Evolutionary conservation across 35 echinoderm and acorn worm genomes (phyloP).

Genomic region (Heliocidaris tuberculata): DNA sequence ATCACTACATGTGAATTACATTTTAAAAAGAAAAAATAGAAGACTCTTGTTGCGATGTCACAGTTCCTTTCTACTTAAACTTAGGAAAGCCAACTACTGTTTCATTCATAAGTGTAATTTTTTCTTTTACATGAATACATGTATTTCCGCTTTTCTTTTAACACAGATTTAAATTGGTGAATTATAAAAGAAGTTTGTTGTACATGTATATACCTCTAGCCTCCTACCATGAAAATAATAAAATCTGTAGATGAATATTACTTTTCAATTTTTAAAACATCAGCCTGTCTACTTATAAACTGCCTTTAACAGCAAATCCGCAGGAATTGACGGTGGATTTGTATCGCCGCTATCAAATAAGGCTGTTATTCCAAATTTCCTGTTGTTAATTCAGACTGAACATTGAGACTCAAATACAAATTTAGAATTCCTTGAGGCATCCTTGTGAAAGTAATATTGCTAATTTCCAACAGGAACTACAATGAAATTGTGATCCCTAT

Average conservation of each 20-base stretch:
- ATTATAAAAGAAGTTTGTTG: too few relatives aligned
- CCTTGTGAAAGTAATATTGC: conserved; percentile 10
- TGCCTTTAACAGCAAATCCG: conserved; percentile 2
- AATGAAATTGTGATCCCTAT: not conserved
- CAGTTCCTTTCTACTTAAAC: too few relatives aligned
- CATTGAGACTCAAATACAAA: not conserved
- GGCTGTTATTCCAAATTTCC: conserved; percentile 9
- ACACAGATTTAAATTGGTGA: too few relatives aligned
- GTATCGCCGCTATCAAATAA: not conserved
- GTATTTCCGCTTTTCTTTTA: too few relatives aligned
- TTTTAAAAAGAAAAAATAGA: too few relatives aligned
- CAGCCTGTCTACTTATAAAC: not conserved
- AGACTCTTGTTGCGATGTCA: too few relatives aligned
- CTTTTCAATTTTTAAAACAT: not conserved
- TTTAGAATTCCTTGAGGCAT: conserved; percentile 1
- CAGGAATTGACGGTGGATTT: not conserved
- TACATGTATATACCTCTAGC: too few relatives aligned
- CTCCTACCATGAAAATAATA: too few relatives aligned
- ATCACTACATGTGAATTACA: too few relatives aligned
- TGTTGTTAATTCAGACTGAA: conserved; percentile 12
- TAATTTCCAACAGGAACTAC: conserved; percentile 17
- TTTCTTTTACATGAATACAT: too few relatives aligned
- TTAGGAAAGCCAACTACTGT: too few relatives aligned
- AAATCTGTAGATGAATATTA: not conserved
- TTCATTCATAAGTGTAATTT: too few relatives aligned